Percentiles rank a stretch among this genome's conserved stretches.
These are phyloP conservation scores for Otolemur garnettii DNA, from an alignment of 2,113 vertebrate genomes.

Conservation along the genomic window DNA sequence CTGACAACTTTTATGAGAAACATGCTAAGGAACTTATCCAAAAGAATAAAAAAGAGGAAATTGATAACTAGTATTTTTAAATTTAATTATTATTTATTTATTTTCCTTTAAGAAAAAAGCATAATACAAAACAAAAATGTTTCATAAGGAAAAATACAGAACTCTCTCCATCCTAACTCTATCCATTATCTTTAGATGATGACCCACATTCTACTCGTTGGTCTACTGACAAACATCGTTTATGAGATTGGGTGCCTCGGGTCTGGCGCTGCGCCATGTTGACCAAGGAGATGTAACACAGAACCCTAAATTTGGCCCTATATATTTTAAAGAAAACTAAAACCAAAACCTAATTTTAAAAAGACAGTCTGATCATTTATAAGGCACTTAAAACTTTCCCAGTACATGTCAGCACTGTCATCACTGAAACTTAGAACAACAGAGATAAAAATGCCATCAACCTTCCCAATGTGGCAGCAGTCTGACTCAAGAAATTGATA, in stretches of 20 bases:
- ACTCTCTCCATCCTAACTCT: not conserved
- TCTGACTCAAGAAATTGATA: slow-evolving; percentile 55
- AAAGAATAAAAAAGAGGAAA: not conserved
- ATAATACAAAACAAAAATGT: not conserved
- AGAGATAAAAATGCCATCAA: not conserved
- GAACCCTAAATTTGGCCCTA: not conserved
- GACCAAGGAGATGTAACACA: not conserved
- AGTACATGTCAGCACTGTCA: not conserved
- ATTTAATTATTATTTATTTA: not conserved
- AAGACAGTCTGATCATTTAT: not conserved
- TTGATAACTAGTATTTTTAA: not conserved
- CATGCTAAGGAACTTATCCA: not conserved
- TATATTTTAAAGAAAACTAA: not conserved
- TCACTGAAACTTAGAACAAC: not conserved
- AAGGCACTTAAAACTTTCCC: not conserved
- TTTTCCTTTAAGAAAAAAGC: slow-evolving; percentile 3
- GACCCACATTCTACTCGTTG: not conserved
- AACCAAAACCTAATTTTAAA: slow-evolving; percentile 27
- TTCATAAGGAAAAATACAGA: not conserved
- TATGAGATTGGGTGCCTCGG: not conserved
- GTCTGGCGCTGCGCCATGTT: not conserved
- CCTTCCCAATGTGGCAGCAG: not conserved
- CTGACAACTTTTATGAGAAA: not conserved
- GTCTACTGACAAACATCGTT: not conserved
- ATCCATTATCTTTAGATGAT: not conserved